A percentile compares a stretch with the other conserved stretches of the same genome.
phyloP scores from a whole-genome alignment of 1,140 invertebrate species.

The Conopomorpha cramerella region DNA sequence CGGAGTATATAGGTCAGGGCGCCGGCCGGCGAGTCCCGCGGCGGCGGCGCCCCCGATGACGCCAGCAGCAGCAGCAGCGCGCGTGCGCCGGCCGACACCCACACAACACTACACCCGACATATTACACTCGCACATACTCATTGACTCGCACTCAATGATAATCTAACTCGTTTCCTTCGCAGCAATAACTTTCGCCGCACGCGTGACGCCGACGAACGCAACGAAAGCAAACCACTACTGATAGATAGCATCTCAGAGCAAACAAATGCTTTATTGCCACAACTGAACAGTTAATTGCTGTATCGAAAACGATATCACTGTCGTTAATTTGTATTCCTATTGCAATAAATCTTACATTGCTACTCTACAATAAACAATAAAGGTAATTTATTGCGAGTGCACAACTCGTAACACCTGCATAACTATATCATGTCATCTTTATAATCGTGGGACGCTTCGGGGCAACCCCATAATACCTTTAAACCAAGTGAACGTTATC shows the following conservation, averaged over 20 bases:
- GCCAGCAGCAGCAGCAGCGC: background rate
- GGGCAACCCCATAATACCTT: no score
- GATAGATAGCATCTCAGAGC: background rate
- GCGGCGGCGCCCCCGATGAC: background rate
- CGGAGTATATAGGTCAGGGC: background rate
- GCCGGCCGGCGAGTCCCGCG: slow-evolving; percentile 2
- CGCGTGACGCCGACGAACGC: background rate
- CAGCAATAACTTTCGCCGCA: slow-evolving; percentile 22
- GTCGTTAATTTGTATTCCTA: no score
- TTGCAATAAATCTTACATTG: no score
- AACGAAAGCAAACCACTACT: background rate
- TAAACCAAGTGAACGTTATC: no score
- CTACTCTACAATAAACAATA: no score
- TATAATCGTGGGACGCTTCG: no score
- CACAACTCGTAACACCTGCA: no score
- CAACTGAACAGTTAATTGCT: no score
- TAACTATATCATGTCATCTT: no score
- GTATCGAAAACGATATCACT: no score
- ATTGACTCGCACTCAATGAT: slow-evolving; percentile 2
- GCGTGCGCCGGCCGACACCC: slow-evolving; percentile 5
- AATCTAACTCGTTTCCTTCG: background rate
- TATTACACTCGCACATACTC: slow-evolving; percentile 1
- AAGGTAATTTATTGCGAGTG: no score
- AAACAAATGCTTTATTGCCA: no score
- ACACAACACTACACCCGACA: slow-evolving; percentile 1